phyloP scores from a whole-genome alignment of 2,797 vertebrate genomes.

The Phrynocephalus vlangalii region DNA sequence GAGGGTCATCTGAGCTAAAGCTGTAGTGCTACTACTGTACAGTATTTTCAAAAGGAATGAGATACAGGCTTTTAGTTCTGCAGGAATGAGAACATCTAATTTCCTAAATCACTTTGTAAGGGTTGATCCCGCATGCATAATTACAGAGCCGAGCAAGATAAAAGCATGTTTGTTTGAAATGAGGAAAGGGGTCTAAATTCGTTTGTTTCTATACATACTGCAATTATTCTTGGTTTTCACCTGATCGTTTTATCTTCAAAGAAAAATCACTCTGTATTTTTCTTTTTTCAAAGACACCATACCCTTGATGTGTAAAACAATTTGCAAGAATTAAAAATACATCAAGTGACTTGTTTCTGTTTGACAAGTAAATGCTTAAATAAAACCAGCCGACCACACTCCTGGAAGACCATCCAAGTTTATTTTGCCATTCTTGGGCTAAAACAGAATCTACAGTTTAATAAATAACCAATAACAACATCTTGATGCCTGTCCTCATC shows the following conservation, averaged over 20 bases:
- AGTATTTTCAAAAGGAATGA: conserved; percentile 4
- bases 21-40: too few species aligned
- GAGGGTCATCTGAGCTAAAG: not conserved
- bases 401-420: not conserved
- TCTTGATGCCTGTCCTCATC: not conserved
- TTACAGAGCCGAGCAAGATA: not conserved
- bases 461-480: not conserved
- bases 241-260: conserved; percentile 30
- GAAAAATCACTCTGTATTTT: conserved; percentile 15
- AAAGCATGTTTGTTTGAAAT: not conserved
- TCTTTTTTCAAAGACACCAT: not conserved
- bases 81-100: conserved; percentile 28
- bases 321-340: not conserved
- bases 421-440: not conserved
- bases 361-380: not conserved
- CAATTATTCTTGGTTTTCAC: conserved; percentile 17
- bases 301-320: not conserved
- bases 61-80: not conserved
- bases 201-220: not conserved
- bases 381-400: not conserved
- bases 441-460: not conserved
- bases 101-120: conserved; percentile 25
- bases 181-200: not conserved
- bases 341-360: not conserved
- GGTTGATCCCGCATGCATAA: not conserved